Evolutionary conservation across 2,888 invertebrate species (phyloP), one percentile per base, ranked within the genome.

Genomic region (Eulithis prunata): DNA sequence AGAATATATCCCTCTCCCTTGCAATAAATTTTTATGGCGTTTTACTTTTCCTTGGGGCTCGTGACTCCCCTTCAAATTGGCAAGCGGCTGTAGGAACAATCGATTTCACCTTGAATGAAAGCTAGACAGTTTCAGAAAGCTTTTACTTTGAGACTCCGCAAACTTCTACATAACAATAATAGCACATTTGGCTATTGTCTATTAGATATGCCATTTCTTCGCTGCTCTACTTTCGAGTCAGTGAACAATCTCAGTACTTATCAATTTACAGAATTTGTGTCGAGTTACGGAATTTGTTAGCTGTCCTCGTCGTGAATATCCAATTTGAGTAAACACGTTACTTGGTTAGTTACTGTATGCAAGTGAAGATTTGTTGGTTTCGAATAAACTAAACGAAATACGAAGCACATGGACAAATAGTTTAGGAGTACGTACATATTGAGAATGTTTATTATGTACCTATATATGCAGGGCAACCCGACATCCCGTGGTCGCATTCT

Each of bases 261-360:
- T 32, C 52, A 36, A 61, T 68, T 57, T 52, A 54, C 32, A 21
- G 71, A 72, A 80, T 75, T 75, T 64, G 75, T 77, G 75, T 77
- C 72, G 68, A 72, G 75, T 81, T 75, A 78, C 79, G 75, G 79
- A 81, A 83, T 84, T 75, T 68, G 61, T 69, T 59, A 43, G 60
- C 58, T 64, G 62, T 51, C 62, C 14, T 64, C 63, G 67, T 62
- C 85, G 86, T 85, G 85, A 82, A 73, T 67, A 57, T 66, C 74
- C 74, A 81, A 82, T 85, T 85, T 80, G 77, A 75, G 70, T 63
- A 69, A 69, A 70, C 72, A 71, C 71, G 78, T 75, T 75, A 75
- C 75, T 72, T 66, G 69, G 68, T 59, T 70, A 75, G 70, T 71
- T 70, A 69, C 49, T 56, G 56, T 66, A 49, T 58, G 55, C 21